A percentile compares a stretch with the other conserved stretches of the same genome.
Conservation (phyloP, 2,797 vertebrate species). For the Sphenopsis melanotis region DNA sequence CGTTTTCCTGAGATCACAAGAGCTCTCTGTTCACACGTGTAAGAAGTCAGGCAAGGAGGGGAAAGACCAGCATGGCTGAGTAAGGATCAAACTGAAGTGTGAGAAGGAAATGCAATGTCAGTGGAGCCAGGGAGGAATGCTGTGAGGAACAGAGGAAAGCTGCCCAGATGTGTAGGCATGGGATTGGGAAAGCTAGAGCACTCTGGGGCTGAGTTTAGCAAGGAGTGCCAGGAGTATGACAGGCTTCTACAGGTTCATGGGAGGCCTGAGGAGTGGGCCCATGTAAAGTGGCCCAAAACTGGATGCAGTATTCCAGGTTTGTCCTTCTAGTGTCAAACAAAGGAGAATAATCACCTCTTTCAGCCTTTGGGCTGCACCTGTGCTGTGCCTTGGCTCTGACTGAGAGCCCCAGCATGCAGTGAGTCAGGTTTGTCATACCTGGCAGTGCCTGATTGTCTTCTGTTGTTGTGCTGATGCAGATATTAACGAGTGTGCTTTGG, state of each 20-base stretch:
- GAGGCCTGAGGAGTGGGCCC: not conserved
- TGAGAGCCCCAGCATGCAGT: not conserved
- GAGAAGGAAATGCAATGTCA: not conserved
- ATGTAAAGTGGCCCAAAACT: not conserved
- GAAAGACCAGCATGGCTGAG: not conserved
- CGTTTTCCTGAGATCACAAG: not conserved
- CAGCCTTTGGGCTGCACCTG: not conserved
- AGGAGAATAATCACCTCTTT: not conserved
- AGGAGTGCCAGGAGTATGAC: not conserved
- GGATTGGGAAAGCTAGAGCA: not conserved
- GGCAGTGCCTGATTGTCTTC: not conserved
- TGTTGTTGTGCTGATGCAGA: slow-evolving; percentile 58
- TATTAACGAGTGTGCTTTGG: slow-evolving; percentile 80
- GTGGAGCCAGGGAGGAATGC: not conserved
- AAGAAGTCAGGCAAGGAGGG: not conserved
- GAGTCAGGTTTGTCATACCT: not conserved
- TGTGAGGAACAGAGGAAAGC: not conserved
- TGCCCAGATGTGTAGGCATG: not conserved
- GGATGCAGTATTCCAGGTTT: not conserved
- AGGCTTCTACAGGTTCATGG: not conserved
- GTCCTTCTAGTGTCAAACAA: not conserved
- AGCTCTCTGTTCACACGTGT: fast-evolving
- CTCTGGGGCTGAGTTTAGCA: not conserved
- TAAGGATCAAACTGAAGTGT: not conserved
- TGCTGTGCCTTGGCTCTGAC: not conserved